Conservation (phyloP, 2,797 vertebrate species). For the Enteromius viviparus region DNA sequence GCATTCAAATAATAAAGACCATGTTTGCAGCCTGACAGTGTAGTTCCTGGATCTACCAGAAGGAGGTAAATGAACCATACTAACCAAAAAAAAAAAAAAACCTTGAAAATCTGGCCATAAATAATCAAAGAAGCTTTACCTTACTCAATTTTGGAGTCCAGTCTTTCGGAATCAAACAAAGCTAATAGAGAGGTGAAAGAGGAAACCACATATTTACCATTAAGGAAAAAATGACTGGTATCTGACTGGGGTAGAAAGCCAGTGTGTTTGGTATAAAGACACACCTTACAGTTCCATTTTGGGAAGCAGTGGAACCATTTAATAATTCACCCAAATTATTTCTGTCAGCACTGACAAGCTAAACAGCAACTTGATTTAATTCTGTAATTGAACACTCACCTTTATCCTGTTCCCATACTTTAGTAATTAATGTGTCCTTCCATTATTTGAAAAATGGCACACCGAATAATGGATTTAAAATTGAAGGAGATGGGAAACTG, state of each 20-base stretch:
- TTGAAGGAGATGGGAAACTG: constrained; percentile 73
- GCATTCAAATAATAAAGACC: too few species aligned
- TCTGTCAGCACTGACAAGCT: constrained; percentile 81
- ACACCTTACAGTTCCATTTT: constrained; percentile 45
- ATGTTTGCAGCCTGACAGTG: too few species aligned
- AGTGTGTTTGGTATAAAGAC: neutral
- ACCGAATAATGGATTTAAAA: constrained; percentile 77
- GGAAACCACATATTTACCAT: neutral
- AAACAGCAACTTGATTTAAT: constrained; percentile 80
- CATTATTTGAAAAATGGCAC: constrained; percentile 75
- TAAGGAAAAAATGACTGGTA: neutral
- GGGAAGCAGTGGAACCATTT: constrained; percentile 67
- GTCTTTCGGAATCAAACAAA: neutral
- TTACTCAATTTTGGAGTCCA: neutral
- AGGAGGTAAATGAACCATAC: neutral
- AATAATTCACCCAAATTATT: constrained; percentile 83
- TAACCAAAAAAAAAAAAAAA: too few species aligned
- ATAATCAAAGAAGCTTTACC: neutral
- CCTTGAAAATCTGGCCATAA: neutral
- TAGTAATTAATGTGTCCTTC: constrained; percentile 77
- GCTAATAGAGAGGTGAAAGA: neutral
- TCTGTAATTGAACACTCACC: constrained; percentile 80
- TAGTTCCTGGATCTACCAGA: too few species aligned
- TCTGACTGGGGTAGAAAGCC: constrained; percentile 52
- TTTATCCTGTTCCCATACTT: constrained; percentile 76